A percentile compares a stretch with the other conserved stretches of the same genome.
Conservation (phyloP, 2,797 vertebrate genomes). For the Gambusia yucatana region DNA sequence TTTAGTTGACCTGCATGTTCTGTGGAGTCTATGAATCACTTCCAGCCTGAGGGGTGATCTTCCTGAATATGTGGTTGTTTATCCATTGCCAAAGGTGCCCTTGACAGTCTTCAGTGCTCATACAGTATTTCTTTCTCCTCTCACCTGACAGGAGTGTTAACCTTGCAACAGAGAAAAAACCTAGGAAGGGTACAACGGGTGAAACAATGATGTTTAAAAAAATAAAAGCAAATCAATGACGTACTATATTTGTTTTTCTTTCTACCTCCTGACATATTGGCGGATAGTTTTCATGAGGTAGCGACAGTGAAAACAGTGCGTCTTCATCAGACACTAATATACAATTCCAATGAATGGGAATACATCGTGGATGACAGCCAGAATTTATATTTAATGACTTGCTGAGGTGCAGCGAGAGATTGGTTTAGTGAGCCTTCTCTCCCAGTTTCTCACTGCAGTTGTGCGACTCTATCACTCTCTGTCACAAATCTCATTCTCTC, state of each 20-base stretch:
- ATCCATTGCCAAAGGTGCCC: constrained; percentile 75
- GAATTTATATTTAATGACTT: constrained; percentile 26
- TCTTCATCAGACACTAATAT: constrained; percentile 25
- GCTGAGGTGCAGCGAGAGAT: constrained; percentile 32
- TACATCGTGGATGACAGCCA: neutral
- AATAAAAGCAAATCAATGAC: constrained; percentile 10
- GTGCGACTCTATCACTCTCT: constrained; percentile 39
- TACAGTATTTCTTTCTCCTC: constrained; percentile 63
- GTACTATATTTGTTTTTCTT: neutral
- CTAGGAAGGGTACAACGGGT: constrained; percentile 4
- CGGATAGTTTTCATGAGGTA: constrained; percentile 11
- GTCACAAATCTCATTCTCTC: constrained; percentile 48
- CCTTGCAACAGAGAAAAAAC: constrained; percentile 33
- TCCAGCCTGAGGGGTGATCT: constrained; percentile 54
- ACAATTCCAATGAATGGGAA: constrained; percentile 27
- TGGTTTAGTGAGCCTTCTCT: constrained; percentile 22
- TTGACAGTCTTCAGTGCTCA: constrained; percentile 61
- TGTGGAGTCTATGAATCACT: constrained; percentile 61
- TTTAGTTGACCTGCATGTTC: constrained; percentile 58
- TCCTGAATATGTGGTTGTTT: constrained; percentile 64
- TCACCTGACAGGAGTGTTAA: constrained; percentile 42
- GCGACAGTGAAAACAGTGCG: constrained; percentile 9
- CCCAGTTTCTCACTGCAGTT: constrained; percentile 15
- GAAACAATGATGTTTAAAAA: constrained; percentile 36
- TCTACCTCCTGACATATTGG: constrained; percentile 9